Conservation (phyloP, 2,797 vertebrate species). For the Schizopygopsis pylzovi region DNA sequence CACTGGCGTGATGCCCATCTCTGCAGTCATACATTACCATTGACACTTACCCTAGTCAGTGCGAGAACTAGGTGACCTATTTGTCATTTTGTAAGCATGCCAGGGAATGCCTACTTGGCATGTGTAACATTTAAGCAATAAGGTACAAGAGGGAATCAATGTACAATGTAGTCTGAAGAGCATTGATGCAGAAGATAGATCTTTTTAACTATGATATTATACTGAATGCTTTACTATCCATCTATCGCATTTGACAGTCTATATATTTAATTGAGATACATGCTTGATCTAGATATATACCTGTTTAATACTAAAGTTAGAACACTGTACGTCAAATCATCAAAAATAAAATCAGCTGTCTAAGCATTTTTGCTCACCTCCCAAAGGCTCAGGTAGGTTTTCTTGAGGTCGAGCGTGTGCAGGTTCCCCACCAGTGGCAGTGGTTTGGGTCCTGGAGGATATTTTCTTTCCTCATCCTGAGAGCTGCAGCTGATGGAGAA, state of each 20-base stretch:
- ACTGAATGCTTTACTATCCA: not conserved
- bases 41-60: not conserved
- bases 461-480: too few species aligned
- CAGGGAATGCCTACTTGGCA: not conserved
- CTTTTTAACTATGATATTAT: not conserved
- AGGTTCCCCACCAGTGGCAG: conserved; percentile 75
- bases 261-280: conserved; percentile 58
- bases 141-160: not conserved
- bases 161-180: not conserved
- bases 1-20: too few species aligned
- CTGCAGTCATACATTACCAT: not conserved
- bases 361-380: conserved; percentile 58
- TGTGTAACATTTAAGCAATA: not conserved
- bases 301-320: conserved; percentile 29
- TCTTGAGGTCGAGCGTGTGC: conserved; percentile 66
- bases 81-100: not conserved
- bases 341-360: conserved; percentile 9
- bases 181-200: too few species aligned
- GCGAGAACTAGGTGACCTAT: not conserved
- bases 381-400: conserved; percentile 61
- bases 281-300: not conserved
- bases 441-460: conserved; percentile 70
- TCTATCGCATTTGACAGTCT: conserved; percentile 59
- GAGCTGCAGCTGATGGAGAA: too few species aligned
- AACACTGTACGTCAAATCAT: too few species aligned